These are phyloP conservation scores for Cephus sareptanus DNA, from an alignment of 2,888 invertebrate species.

Conservation along the genomic window DNA sequence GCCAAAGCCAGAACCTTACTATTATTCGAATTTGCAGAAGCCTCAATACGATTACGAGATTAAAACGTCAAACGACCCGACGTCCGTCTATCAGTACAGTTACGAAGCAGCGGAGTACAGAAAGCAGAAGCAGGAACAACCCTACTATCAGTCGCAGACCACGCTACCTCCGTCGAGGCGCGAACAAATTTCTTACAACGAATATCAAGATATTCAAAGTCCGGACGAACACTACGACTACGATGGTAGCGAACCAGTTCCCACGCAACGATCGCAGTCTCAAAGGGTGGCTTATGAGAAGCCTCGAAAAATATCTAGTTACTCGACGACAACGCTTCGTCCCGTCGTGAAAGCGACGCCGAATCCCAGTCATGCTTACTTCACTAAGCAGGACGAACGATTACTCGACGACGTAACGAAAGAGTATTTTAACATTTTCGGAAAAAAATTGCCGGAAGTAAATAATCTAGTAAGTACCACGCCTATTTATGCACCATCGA, in stretches of 20 bases:
- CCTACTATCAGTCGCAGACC: slow-evolving; percentile 26
- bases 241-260: slow-evolving; percentile 20
- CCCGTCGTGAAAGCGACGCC: slow-evolving; percentile 64
- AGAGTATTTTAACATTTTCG: slow-evolving; percentile 80
- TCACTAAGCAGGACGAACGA: slow-evolving; percentile 76
- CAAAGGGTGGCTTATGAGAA: slow-evolving; percentile 16
- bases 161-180: slow-evolving; percentile 35
- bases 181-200: slow-evolving; percentile 36
- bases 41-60: slow-evolving; percentile 65
- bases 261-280: slow-evolving; percentile 25
- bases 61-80: slow-evolving; percentile 66
- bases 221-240: slow-evolving; percentile 43
- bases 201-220: slow-evolving; percentile 45
- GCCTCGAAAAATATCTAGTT: slow-evolving; percentile 43
- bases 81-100: slow-evolving; percentile 80
- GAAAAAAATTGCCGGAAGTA: slow-evolving; percentile 73
- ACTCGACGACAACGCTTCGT: slow-evolving; percentile 52
- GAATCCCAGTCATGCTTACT: slow-evolving; percentile 73
- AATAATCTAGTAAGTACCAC: slow-evolving; percentile 66
- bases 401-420: slow-evolving; percentile 79
- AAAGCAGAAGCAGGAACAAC: slow-evolving; percentile 29
- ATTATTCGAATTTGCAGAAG: slow-evolving; percentile 32
- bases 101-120: slow-evolving; percentile 73
- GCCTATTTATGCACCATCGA: slow-evolving; percentile 51
- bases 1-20: slow-evolving; percentile 33